Percentiles rank a stretch among this genome's conserved stretches.
phyloP scores from a whole-genome alignment of 2,888 invertebrate species.

The Heliconius sara region DNA sequence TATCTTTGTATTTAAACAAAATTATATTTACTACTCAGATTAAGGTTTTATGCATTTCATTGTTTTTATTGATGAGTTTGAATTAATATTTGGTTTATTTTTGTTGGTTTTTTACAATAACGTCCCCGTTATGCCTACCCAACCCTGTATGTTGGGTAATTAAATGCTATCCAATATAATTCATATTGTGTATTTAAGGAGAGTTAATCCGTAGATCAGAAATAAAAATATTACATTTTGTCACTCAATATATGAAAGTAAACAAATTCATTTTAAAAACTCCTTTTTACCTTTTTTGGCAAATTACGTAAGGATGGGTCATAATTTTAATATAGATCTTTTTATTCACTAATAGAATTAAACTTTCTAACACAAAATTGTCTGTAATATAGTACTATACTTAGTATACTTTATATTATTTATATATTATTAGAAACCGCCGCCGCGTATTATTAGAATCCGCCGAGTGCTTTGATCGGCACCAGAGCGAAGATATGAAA shows the following conservation, averaged over 20 bases:
- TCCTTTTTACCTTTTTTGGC: neutral
- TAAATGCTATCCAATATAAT: neutral
- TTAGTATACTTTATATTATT: neutral
- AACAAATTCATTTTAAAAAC: neutral
- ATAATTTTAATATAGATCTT: neutral
- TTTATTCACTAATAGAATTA: constrained; percentile 27
- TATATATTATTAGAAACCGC: too few species aligned
- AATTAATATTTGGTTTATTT: too few species aligned
- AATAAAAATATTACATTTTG: neutral
- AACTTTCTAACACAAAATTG: constrained; percentile 41
- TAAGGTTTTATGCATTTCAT: too few species aligned
- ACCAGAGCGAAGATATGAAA: too few species aligned
- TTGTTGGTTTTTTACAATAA: too few species aligned
- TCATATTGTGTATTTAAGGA: neutral
- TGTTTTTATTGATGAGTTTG: too few species aligned
- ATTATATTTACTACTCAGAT: constrained; percentile 7
- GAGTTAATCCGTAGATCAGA: neutral
- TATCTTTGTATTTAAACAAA: constrained; percentile 31
- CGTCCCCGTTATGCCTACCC: too few species aligned
- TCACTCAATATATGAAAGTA: neutral
- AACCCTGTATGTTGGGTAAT: too few species aligned
- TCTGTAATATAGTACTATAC: neutral
- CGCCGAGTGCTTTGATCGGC: too few species aligned
- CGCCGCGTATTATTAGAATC: too few species aligned
- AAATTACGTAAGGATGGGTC: neutral